Evolutionary conservation across 35 echinoderm and acorn worm genomes (phyloP).

Genomic region (Acanthaster planci): DNA sequence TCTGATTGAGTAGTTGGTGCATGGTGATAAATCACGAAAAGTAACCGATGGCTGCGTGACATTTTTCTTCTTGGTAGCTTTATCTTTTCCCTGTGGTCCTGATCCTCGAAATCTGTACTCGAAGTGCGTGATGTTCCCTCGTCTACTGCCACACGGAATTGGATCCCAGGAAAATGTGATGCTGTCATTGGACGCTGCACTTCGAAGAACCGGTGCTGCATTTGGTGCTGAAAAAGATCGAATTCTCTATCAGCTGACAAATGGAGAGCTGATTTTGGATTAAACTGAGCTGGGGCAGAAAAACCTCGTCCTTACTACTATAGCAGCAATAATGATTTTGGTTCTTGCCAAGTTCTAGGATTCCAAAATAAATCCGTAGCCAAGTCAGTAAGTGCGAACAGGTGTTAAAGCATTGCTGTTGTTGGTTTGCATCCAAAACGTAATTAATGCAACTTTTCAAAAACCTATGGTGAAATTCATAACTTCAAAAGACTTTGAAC

Average conservation of each 20-base stretch:
- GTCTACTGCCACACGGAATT: background rate
- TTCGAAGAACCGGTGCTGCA: background rate
- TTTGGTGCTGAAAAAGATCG: background rate
- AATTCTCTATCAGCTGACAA: background rate
- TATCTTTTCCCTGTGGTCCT: background rate
- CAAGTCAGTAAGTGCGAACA: too few species aligned
- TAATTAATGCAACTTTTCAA: too few species aligned
- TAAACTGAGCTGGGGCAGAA: too few species aligned
- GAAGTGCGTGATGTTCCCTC: background rate
- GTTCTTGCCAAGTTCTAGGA: too few species aligned
- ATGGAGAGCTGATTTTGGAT: too few species aligned
- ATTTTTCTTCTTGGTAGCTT: background rate
- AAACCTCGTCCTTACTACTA: too few species aligned
- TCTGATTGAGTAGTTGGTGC: background rate
- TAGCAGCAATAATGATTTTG: too few species aligned
- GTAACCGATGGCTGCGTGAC: background rate
- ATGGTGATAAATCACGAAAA: background rate
- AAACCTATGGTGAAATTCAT: too few species aligned
- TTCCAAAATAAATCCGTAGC: too few species aligned
- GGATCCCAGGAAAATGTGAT: background rate
- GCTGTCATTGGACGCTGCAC: background rate
- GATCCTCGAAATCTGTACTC: background rate
- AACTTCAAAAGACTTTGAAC: too few species aligned
- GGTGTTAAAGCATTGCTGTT: too few species aligned
- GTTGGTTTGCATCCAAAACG: too few species aligned